Base-by-base conservation (phyloP, 2,797 vertebrate genomes). In the Spinus olivaceus region DNA sequence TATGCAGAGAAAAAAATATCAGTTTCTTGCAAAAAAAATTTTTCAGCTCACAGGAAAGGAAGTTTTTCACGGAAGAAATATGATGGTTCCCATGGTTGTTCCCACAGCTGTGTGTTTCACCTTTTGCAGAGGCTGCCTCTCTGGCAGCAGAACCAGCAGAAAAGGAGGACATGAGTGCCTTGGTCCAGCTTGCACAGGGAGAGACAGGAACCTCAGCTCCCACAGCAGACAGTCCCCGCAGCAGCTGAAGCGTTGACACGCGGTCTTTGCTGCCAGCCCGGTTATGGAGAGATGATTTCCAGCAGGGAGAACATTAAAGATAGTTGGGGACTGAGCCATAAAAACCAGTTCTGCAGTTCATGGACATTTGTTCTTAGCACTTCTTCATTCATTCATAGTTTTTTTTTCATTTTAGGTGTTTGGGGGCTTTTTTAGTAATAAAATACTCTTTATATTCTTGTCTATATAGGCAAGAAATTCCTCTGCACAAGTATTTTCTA, bases 291-390 rank as follows among this genome's bases (percentile, higher is more conserved):
- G 2, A 5, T 1, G 1, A 47, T 47, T 82, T 83, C 79, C 89
- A 86, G 46, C 42, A 92, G 61, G 20, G 69, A 92, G 49, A 87
- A 94, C 93, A 91, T 90, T 81, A 85, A 91, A 92, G 87, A 73
- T 87, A 78, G 53, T 7, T 71, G 30, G 50, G 37, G 57, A 51
- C 39, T 30, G 46, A 87, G 63, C 46, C 65, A 53, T 74, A 53
- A 83, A 80, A 87, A 39, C 0, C 51, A 33, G 41, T 35, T 78
- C 69, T 64, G 27, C 27, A 41, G 39, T 41, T 92, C 65, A 24
- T 20, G 19, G n/a, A 42, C 13, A 12, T 50, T 92, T 64, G 24
- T 60, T 77, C 64, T 82, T 67, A 73, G 19, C 22, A 28, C 12
- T 76, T 28, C 0, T 24, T 82, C 23, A 7, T 78, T 79, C 67